phyloP scores from a whole-genome alignment of 2,797 vertebrate species.

The Leptoclinus maculatus region DNA sequence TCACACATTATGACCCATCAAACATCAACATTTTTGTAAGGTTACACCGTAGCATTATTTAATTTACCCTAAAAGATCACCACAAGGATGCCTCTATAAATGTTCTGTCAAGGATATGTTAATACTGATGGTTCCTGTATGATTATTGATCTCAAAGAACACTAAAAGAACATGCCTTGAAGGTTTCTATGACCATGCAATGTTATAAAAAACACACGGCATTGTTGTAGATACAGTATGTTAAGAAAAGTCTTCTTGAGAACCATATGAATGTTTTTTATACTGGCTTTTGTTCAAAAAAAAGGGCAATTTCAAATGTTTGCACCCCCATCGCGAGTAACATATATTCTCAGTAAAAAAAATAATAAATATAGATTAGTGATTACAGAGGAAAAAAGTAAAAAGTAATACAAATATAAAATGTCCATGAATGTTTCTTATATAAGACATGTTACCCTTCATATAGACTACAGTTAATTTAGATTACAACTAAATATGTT shows the following conservation, averaged over 20 bases:
- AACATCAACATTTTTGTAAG: not conserved
- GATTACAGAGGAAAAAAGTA: not conserved
- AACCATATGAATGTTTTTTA: too few relatives aligned
- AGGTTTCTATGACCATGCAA: not conserved
- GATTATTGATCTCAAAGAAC: not conserved
- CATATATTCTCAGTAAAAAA: too few relatives aligned
- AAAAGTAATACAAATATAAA: not conserved
- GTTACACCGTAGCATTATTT: not conserved
- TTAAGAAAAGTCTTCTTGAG: not conserved
- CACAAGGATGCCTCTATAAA: conserved; percentile 1
- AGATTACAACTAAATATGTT: not conserved
- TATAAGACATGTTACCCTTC: not conserved
- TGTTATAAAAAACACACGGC: not conserved
- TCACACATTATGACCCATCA: not conserved
- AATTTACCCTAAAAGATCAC: not conserved
- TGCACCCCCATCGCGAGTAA: too few relatives aligned
- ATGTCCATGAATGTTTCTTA: not conserved
- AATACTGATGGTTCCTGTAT: not conserved
- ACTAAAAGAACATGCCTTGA: not conserved
- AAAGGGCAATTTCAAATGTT: too few relatives aligned
- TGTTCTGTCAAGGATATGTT: conserved; percentile 6
- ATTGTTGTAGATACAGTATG: not conserved
- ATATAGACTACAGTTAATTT: not conserved
- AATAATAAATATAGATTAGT: not conserved
- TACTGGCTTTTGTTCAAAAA: too few relatives aligned